phyloP scores from a whole-genome alignment of 2,113 vertebrate species.

The Leiothrix lutea region DNA sequence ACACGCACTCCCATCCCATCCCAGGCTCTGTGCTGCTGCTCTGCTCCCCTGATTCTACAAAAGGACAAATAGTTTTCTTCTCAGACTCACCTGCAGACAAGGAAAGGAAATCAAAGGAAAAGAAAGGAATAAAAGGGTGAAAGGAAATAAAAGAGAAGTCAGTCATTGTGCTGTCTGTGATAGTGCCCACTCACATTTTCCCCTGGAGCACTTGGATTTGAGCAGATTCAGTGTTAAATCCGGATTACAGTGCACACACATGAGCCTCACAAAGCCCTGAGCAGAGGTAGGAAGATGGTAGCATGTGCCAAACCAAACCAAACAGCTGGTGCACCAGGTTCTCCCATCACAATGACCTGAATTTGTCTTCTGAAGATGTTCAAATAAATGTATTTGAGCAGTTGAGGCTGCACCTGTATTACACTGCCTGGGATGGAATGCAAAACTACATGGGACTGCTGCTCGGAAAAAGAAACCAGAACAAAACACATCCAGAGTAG shows the following conservation, averaged over 20 bases:
- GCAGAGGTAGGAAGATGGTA: neutral
- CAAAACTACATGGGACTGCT: neutral
- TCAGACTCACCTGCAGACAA: neutral
- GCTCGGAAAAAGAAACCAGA: neutral
- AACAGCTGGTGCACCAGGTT: neutral
- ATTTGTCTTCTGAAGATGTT: neutral
- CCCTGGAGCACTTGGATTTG: neutral
- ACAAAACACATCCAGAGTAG: neutral
- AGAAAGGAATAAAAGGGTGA: neutral
- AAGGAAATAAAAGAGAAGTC: neutral
- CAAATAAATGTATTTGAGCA: neutral
- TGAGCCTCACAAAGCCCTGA: neutral
- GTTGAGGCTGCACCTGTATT: neutral
- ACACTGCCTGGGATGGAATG: neutral
- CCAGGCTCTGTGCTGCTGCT: neutral
- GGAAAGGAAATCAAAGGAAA: neutral
- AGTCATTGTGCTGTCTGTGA: neutral
- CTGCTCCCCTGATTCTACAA: neutral
- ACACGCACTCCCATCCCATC: neutral
- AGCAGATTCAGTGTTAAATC: neutral
- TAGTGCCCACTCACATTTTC: neutral
- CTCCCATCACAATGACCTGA: neutral
- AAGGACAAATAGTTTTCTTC: neutral
- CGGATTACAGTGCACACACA: accelerated
- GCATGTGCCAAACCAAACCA: neutral